Percentiles rank a stretch among this genome's conserved stretches.
Conservation (phyloP, 2,888 invertebrate genomes). For the Alloplasta piceator region DNA sequence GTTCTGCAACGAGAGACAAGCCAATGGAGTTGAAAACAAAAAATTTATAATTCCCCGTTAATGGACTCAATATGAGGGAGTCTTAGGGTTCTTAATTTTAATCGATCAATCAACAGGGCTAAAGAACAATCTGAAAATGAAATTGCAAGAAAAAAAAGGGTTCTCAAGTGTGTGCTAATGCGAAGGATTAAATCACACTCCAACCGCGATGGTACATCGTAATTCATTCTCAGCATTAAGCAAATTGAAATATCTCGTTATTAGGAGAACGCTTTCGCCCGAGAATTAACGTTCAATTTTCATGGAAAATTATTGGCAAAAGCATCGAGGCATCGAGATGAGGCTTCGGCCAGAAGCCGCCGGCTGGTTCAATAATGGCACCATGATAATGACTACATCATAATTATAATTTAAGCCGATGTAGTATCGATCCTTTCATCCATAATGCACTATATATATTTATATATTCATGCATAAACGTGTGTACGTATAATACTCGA, state of each 20-base stretch:
- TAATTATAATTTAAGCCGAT: slow-evolving; percentile 78
- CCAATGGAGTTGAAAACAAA: not conserved
- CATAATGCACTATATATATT: not conserved
- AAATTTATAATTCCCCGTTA: not conserved
- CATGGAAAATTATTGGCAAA: slow-evolving; percentile 49
- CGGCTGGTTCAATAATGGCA: slow-evolving; percentile 31
- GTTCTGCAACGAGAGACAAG: slow-evolving; percentile 76
- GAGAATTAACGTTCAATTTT: slow-evolving; percentile 49
- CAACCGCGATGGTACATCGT: slow-evolving; percentile 18
- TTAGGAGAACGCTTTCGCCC: slow-evolving; percentile 12
- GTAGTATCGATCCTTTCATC: slow-evolving; percentile 74
- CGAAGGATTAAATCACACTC: slow-evolving; percentile 4
- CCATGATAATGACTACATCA: slow-evolving; percentile 68
- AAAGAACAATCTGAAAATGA: not conserved
- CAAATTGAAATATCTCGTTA: slow-evolving; percentile 50
- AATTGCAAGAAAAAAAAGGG: not conserved
- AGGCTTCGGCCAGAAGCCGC: slow-evolving; percentile 13
- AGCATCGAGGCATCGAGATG: slow-evolving; percentile 4
- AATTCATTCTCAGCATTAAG: slow-evolving; percentile 33
- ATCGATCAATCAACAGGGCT: not conserved
- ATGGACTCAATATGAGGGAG: not conserved
- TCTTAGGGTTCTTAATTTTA: not conserved
- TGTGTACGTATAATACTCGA: not conserved
- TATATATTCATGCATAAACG: too few species aligned
- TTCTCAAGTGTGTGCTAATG: slow-evolving; percentile 26